A percentile compares a stretch with the other conserved stretches of the same genome.
phyloP scores from a whole-genome alignment of 2,888 invertebrate genomes.

The Blera fallax region DNA sequence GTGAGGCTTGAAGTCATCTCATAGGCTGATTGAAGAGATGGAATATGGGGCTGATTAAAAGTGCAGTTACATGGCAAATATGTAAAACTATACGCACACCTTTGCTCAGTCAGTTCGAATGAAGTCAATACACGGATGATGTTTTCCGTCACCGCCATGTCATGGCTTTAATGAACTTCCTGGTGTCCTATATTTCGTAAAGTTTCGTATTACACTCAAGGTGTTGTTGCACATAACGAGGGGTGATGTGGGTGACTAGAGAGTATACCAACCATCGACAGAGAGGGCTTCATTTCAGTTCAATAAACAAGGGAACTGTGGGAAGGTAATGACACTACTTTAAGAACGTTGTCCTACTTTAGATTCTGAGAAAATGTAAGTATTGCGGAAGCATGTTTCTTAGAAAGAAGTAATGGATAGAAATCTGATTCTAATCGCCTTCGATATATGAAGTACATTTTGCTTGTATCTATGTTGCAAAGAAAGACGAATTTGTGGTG shows the following conservation, averaged over 20 bases:
- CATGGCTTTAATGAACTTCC: constrained; percentile 54
- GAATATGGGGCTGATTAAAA: constrained; percentile 28
- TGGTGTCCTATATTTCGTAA: constrained; percentile 43
- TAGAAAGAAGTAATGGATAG: background rate
- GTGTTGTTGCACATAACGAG: background rate
- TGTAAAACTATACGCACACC: background rate
- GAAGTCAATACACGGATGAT: constrained; percentile 1
- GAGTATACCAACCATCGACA: background rate
- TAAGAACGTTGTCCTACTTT: constrained; percentile 40
- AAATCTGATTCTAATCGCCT: background rate
- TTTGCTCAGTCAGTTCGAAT: background rate
- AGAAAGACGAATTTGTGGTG: background rate
- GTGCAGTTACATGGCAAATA: background rate
- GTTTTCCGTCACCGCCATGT: background rate
- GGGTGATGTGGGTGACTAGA: background rate
- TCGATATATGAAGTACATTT: background rate
- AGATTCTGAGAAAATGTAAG: background rate
- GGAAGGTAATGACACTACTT: constrained; percentile 9
- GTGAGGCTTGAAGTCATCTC: background rate
- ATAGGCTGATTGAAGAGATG: background rate
- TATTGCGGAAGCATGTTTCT: constrained; percentile 5
- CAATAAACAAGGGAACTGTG: constrained; percentile 31
- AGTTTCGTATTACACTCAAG: constrained; percentile 38
- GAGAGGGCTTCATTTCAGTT: constrained; percentile 18
- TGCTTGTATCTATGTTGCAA: background rate